Evolutionary conservation across 2,888 invertebrate species (phyloP).

Genomic region (Thymelicus lineola): DNA sequence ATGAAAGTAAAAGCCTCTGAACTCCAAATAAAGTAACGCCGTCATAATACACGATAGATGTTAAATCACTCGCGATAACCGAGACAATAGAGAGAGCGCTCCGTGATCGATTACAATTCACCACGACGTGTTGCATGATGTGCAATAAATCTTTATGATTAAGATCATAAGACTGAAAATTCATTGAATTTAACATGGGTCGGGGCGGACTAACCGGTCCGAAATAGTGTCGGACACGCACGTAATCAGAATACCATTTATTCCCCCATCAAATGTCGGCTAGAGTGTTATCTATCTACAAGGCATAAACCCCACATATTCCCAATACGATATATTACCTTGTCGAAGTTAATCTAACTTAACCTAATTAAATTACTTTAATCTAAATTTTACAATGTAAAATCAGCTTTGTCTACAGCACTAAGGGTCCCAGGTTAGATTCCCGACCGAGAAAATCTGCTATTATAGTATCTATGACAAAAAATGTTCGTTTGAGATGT

Average conservation of each 20-base stretch:
- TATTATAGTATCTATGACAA: no score
- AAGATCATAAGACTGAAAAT: slow-evolving; percentile 4
- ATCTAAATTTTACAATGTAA: no score
- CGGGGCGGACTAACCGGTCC: slow-evolving; percentile 12
- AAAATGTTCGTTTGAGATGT: no score
- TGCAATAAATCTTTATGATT: slow-evolving; percentile 11
- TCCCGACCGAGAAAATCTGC: no score
- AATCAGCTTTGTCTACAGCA: no score
- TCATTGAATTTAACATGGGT: neutral
- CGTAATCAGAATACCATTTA: slow-evolving; percentile 11
- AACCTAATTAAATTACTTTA: no score
- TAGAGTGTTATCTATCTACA: neutral
- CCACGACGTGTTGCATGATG: slow-evolving; percentile 10
- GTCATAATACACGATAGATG: slow-evolving; percentile 55
- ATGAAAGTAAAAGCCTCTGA: slow-evolving; percentile 62
- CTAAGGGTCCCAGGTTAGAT: no score
- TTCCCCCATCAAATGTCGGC: neutral
- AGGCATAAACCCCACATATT: neutral
- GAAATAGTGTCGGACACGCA: slow-evolving; percentile 18
- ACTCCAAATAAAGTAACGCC: slow-evolving; percentile 54
- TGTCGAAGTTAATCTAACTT: no score
- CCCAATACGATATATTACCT: neutral
- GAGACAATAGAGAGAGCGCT: slow-evolving; percentile 74
- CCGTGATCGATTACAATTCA: slow-evolving; percentile 62
- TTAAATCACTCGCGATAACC: slow-evolving; percentile 61